phyloP scores from a whole-genome alignment of 2,797 vertebrate genomes.

The Falco berigora region DNA sequence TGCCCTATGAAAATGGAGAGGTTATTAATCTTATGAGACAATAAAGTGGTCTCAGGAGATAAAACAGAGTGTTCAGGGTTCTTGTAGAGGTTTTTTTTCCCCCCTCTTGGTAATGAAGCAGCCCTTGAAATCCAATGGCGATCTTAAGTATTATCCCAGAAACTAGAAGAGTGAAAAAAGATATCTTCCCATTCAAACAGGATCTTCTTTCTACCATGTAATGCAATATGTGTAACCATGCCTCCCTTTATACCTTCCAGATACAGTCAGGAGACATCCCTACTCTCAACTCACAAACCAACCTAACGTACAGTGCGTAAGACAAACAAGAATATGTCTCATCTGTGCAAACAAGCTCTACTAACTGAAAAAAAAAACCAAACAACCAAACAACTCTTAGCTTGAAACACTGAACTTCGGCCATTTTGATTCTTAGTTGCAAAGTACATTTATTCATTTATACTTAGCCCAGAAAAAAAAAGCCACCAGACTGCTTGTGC shows the following conservation, averaged over 20 bases:
- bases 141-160: slow-evolving; percentile 28
- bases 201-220: slow-evolving; percentile 40
- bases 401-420: slow-evolving; percentile 20
- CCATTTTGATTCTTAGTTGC: background rate
- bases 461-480: background rate
- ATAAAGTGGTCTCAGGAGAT: background rate
- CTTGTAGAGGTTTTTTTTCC: background rate
- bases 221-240: background rate
- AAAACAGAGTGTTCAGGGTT: background rate
- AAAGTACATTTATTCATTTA: background rate
- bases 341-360: accelerated
- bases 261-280: background rate
- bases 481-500: background rate
- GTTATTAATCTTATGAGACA: background rate
- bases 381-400: background rate
- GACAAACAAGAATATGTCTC: background rate
- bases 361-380: background rate
- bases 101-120: background rate
- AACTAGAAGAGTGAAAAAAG: slow-evolving; percentile 42
- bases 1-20: background rate
- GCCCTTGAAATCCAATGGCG: slow-evolving; percentile 10
- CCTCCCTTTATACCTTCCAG: background rate
- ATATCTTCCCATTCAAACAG: slow-evolving; percentile 36
- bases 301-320: accelerated
- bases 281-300: background rate